A percentile compares a stretch with the other conserved stretches of the same genome.
These are phyloP conservation scores for Yponomeuta sedellus DNA, from an alignment of 2,888 invertebrate species.

Conservation along the genomic window DNA sequence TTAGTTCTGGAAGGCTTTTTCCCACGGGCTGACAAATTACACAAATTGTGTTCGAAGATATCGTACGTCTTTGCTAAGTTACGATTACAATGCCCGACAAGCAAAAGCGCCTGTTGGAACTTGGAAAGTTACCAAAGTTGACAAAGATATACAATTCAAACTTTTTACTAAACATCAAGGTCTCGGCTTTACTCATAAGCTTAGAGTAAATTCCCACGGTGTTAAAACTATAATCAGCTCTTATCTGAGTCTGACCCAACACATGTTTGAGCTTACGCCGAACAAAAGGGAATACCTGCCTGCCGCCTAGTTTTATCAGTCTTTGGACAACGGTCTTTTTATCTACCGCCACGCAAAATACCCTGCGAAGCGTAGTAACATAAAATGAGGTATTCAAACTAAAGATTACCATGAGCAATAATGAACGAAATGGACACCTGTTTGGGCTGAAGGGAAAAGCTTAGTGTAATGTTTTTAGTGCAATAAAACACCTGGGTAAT, in stretches of 20 bases:
- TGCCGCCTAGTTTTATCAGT: background rate
- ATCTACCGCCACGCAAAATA: background rate
- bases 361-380: background rate
- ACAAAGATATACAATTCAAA: background rate
- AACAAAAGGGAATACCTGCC: slow-evolving; percentile 9
- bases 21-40: background rate
- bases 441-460: background rate
- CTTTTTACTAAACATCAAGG: background rate
- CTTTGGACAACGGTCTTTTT: slow-evolving; percentile 15
- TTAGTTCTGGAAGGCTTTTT: background rate
- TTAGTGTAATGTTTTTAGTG: background rate
- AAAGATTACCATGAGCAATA: background rate
- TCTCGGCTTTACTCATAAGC: background rate
- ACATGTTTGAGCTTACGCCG: slow-evolving; percentile 9
- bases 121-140: background rate
- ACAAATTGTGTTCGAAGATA: background rate
- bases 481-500: background rate
- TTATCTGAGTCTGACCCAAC: slow-evolving; percentile 8
- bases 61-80: background rate
- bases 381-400: background rate
- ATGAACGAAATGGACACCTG: background rate
- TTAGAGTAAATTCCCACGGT: background rate
- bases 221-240: background rate
- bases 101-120: background rate
- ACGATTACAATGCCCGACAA: background rate